Evolutionary conservation across 2,888 invertebrate genomes (phyloP).

Genomic region (Psylliodes chrysocephalus): DNA sequence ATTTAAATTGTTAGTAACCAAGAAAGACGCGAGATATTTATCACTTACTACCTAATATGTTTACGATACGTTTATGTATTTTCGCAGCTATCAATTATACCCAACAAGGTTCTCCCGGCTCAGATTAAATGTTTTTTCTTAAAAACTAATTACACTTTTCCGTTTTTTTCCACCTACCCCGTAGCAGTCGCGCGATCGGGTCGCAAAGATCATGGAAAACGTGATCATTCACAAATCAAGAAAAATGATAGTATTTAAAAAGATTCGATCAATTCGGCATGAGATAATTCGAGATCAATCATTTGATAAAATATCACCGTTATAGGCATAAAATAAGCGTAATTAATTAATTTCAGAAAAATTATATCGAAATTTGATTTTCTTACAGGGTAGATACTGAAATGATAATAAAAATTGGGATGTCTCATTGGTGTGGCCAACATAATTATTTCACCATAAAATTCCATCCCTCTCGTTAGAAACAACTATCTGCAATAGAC

Average conservation of each 20-base stretch:
- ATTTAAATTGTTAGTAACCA: neutral
- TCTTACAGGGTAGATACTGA: neutral
- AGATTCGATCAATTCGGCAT: neutral
- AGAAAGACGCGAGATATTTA: neutral
- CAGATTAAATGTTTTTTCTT: conserved; percentile 32
- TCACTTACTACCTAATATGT: conserved; percentile 30
- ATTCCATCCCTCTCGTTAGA: too few species aligned
- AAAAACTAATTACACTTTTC: conserved; percentile 32
- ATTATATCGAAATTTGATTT: neutral
- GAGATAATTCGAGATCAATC: conserved; percentile 31
- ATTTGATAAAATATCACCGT: neutral
- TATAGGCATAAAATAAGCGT: conserved; percentile 12
- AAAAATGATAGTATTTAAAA: conserved; percentile 12
- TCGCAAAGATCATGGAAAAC: conserved; percentile 5
- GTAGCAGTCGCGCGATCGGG: conserved; percentile 23
- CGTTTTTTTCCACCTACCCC: conserved; percentile 11
- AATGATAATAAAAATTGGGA: too few species aligned
- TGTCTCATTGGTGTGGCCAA: too few species aligned
- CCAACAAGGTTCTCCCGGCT: conserved; percentile 37
- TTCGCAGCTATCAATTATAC: conserved; percentile 30
- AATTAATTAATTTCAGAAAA: neutral
- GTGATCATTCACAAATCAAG: conserved; percentile 3
- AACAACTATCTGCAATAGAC: too few species aligned
- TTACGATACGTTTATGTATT: conserved; percentile 32
- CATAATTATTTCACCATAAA: too few species aligned